phyloP scores from a whole-genome alignment of 2,888 invertebrate species.

The Agrypnus murinus region DNA sequence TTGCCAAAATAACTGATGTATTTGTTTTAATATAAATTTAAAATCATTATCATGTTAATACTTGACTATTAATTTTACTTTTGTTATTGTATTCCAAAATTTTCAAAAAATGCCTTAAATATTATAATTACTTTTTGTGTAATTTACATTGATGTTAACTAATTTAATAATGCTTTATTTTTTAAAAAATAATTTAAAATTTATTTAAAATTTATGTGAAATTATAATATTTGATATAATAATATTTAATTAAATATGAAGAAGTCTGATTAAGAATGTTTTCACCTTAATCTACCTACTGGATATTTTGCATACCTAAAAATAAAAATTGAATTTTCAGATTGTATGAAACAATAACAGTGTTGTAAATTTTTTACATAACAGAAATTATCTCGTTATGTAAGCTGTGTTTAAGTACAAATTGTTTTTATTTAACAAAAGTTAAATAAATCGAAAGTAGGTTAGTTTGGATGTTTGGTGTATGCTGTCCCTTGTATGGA shows the following conservation, averaged over 20 bases:
- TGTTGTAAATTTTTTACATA: conserved; percentile 39
- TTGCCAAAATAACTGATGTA: conserved; percentile 44
- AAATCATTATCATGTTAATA: too few species aligned
- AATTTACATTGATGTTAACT: too few species aligned
- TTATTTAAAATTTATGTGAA: conserved; percentile 4
- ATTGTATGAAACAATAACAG: conserved; percentile 20
- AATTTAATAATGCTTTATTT: not conserved
- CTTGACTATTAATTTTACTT: too few species aligned
- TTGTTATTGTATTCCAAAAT: too few species aligned
- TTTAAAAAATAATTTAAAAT: not conserved
- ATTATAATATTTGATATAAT: not conserved
- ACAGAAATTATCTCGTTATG: conserved; percentile 42
- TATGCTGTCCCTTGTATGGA: conserved; percentile 68
- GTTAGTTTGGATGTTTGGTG: conserved; percentile 68
- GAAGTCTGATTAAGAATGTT: conserved; percentile 46
- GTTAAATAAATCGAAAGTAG: conserved; percentile 43
- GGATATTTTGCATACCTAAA: not conserved
- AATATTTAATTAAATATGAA: conserved; percentile 12
- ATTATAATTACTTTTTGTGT: too few species aligned
- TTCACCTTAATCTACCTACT: conserved; percentile 43
- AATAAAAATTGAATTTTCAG: conserved; percentile 8
- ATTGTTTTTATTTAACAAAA: conserved; percentile 58
- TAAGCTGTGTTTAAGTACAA: conserved; percentile 59
- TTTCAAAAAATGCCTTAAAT: too few species aligned
- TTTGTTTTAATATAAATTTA: not conserved